These are phyloP conservation scores for Athripsodes cinereus DNA, from an alignment of 2,888 invertebrate genomes.

Conservation along the genomic window DNA sequence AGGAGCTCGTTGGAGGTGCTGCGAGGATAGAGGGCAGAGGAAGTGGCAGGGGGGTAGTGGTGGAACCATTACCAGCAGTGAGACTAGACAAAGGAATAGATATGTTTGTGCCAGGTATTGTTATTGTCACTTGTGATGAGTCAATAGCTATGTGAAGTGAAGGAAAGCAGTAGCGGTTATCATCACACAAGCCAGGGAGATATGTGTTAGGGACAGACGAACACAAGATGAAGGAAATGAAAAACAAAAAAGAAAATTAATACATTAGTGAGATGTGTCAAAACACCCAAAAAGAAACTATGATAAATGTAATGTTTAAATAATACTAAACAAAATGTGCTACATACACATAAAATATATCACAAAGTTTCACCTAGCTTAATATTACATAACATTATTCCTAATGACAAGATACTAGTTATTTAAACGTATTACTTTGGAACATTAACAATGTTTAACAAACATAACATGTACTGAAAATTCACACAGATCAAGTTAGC, in stretches of 20 bases:
- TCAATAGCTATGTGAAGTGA: too few relatives aligned
- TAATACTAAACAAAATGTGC: background rate
- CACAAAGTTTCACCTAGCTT: background rate
- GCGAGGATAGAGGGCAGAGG: conserved; percentile 53
- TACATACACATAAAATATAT: background rate
- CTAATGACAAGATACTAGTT: too few relatives aligned
- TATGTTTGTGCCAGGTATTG: conserved; percentile 59
- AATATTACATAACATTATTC: too few relatives aligned
- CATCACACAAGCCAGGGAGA: conserved; percentile 20
- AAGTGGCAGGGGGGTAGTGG: conserved; percentile 49
- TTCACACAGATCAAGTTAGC: too few relatives aligned
- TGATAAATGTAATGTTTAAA: background rate
- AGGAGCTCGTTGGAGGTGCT: conserved; percentile 41
- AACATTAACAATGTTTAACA: too few relatives aligned
- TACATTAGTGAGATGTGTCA: conserved; percentile 24
- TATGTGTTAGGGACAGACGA: conserved; percentile 3
- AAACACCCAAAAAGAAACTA: background rate
- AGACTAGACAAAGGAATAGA: conserved; percentile 49
- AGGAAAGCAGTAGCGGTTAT: too few relatives aligned
- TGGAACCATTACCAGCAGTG: conserved; percentile 35
- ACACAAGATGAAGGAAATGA: conserved; percentile 9
- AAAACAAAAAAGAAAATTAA: conserved; percentile 25
- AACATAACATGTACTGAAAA: too few relatives aligned
- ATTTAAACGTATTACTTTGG: too few relatives aligned
- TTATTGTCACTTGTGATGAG: conserved; percentile 43